Evolutionary conservation across 2,888 invertebrate species (phyloP), one percentile per base, ranked within the genome.

Genomic region (Muscina levida): DNA sequence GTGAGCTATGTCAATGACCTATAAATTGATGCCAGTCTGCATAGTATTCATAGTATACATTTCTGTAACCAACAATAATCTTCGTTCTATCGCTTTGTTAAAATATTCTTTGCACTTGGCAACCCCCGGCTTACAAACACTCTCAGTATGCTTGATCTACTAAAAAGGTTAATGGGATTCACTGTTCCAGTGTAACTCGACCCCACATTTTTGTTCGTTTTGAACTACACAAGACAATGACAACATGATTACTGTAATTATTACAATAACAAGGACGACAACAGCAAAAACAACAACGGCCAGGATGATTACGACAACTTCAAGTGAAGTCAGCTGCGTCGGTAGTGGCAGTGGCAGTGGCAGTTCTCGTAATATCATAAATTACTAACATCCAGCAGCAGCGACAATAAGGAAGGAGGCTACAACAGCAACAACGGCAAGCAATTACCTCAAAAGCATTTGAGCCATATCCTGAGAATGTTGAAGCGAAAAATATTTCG

Each of bases 401-500:
- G 56, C 72, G 39, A n/a, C 37, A 66, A n/a, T n/a, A n/a, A n/a
- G n/a, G n/a, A n/a, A n/a, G n/a, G n/a, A n/a, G n/a, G n/a, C n/a
- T n/a, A n/a, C n/a, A n/a, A 37, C 62, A 62, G 46, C 13, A 22
- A 37, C 62, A 65, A 51, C 42, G 26, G n/a, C 53, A 44, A 53
- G 15, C 22, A 51, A 46, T 62, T 62, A 46, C 51, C 70, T 15
- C 57, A 48, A 59, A 59, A 59, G 59, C 1, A 39, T 37, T 59
- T 17, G 17, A 59, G 37, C 39, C 59, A 73, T 71, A 39, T 56
- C 46, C 13, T 67, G 10, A 62, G 56, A 72, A 67, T 73, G 75
- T 66, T 72, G 80, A 72, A 76, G 72, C 67, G 70, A 8, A 79
- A 81, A 82, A 80, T 79, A 83, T 59, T 85, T 83, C 84, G 82